Evolutionary conservation across 2,888 invertebrate species (phyloP).

Genomic region (Heliconius hortense): DNA sequence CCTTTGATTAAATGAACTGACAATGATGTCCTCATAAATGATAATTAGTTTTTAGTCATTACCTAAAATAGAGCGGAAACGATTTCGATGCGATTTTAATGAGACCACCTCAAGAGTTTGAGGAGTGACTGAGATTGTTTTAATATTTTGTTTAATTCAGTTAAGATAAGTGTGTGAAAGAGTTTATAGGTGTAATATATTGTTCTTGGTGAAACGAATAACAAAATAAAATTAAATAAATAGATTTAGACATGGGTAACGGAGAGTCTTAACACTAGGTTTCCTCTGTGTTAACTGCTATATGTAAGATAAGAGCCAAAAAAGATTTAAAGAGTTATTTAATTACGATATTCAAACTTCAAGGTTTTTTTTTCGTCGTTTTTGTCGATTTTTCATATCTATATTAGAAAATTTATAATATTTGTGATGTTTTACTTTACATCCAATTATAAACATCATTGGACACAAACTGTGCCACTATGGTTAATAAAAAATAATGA

Average conservation of each 20-base stretch:
- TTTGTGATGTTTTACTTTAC: too few relatives aligned
- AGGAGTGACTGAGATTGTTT: not conserved
- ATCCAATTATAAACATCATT: too few relatives aligned
- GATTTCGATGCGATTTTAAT: constrained; percentile 28
- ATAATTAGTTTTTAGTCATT: constrained; percentile 21
- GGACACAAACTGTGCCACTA: not conserved
- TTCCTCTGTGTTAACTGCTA: too few relatives aligned
- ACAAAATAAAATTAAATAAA: too few relatives aligned
- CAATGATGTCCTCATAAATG: constrained; percentile 31
- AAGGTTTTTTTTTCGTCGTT: too few relatives aligned
- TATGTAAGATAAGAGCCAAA: too few relatives aligned
- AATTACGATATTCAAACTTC: too few relatives aligned
- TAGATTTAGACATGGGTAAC: too few relatives aligned
- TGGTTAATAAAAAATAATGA: not conserved
- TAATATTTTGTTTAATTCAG: not conserved
- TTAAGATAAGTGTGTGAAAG: not conserved
- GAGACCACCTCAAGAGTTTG: constrained; percentile 13
- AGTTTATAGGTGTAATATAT: not conserved
- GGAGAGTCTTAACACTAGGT: too few relatives aligned
- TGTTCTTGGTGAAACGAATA: not conserved
- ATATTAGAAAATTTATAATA: not conserved
- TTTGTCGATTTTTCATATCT: too few relatives aligned
- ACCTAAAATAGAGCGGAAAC: constrained; percentile 28
- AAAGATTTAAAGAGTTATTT: too few relatives aligned
- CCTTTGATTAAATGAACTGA: constrained; percentile 26